Evolutionary conservation across 2,113 vertebrate species (phyloP).

Genomic region (Tyto alba): DNA sequence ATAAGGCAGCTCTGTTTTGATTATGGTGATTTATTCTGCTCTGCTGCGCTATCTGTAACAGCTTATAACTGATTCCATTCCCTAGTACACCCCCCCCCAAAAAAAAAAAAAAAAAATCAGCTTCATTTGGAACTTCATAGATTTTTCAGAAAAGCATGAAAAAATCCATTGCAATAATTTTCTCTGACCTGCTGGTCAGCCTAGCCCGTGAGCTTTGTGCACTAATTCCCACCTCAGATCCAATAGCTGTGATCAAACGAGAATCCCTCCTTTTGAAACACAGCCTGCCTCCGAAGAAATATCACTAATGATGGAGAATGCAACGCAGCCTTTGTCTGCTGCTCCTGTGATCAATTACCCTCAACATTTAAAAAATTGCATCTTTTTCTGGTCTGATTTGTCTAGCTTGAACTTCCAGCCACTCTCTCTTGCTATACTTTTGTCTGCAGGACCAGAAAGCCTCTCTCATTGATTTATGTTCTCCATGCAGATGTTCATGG

Average conservation of each 20-base stretch:
- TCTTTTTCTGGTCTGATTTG: not conserved
- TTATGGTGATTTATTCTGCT: constrained; percentile 59
- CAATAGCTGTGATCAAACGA: not conserved
- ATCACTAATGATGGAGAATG: fast-evolving
- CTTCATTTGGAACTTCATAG: not conserved
- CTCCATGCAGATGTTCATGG: not conserved
- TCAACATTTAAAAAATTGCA: fast-evolving
- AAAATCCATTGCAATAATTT: not conserved
- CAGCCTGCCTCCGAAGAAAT: fast-evolving
- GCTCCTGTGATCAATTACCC: not conserved
- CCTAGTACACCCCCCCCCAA: not conserved
- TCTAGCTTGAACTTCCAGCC: not conserved
- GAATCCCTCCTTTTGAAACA: not conserved
- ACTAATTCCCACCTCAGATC: not conserved
- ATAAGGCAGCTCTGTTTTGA: constrained; percentile 44
- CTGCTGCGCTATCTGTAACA: constrained; percentile 6
- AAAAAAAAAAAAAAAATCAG: not conserved
- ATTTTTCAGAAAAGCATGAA: not conserved
- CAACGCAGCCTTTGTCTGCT: not conserved
- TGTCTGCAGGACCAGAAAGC: not conserved
- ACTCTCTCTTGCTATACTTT: not conserved
- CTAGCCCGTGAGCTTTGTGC: not conserved
- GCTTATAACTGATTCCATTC: not conserved
- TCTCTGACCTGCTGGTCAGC: not conserved
- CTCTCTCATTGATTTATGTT: not conserved